Percentiles rank a stretch among this genome's conserved stretches.
Conservation (phyloP, 2,888 invertebrate species). For the Synanthedon tipuliformis region DNA sequence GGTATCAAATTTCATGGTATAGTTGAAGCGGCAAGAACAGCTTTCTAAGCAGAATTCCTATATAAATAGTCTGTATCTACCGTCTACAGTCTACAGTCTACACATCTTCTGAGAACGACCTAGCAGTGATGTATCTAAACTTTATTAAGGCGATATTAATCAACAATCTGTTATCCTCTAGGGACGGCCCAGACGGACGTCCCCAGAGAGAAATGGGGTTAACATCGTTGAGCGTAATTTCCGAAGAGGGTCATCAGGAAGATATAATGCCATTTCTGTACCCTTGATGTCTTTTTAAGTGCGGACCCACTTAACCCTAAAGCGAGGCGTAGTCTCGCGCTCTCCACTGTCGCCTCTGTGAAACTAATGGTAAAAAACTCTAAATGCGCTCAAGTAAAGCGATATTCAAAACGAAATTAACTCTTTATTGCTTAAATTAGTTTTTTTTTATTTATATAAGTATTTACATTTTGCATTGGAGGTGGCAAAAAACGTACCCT, state of each 20-base stretch:
- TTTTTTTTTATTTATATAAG: no score
- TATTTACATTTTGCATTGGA: no score
- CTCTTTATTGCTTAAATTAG: no score
- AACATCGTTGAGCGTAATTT: constrained; percentile 54
- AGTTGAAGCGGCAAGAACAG: no score
- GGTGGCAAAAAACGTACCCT: no score
- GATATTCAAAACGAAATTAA: background rate
- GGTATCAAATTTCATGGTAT: no score
- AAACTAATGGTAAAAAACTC: constrained; percentile 22
- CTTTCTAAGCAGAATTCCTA: no score
- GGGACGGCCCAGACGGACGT: constrained; percentile 22
- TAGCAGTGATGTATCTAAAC: background rate
- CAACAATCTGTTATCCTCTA: constrained; percentile 7
- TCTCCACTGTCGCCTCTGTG: constrained; percentile 34
- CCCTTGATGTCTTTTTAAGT: constrained; percentile 69
- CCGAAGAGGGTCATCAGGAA: constrained; percentile 61
- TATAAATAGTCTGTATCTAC: no score
- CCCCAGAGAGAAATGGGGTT: constrained; percentile 37
- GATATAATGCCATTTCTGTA: constrained; percentile 65
- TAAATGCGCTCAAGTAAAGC: background rate
- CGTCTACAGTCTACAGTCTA: no score
- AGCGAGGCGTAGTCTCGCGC: constrained; percentile 24
- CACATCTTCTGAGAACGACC: background rate
- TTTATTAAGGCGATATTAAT: constrained; percentile 7
- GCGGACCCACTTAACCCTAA: constrained; percentile 63